Base-by-base conservation (phyloP, 1,140 invertebrate species). In the Zaprionus gabonicus region DNA sequence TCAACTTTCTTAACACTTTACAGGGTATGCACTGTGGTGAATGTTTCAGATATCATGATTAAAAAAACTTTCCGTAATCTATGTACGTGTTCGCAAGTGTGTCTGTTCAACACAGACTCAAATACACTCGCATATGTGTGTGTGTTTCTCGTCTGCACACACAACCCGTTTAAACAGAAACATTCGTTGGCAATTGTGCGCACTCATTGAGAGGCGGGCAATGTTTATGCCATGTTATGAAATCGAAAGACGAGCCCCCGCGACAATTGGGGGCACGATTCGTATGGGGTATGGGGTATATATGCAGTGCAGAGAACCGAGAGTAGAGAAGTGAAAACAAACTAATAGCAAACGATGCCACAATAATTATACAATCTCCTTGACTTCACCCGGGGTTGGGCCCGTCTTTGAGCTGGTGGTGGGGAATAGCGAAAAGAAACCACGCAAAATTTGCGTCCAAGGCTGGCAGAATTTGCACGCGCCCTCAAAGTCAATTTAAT, bases 401-500 rank as follows among this genome's bases (percentile, higher is more conserved):
- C 13, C 12, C 9, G 9, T 34, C 36, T 38, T 10, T 12, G 13
- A 4, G 36, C 13, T 15, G 36, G 36, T 13, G 36, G 12, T 38
- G 60, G 58, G 46, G 46, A 38, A n/a, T 10, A 46, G 44, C 17
- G 51, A 56, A 63, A 56, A 46, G 38, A 53, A 17, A 41, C 41
- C 72, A 84, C 63, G 74, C 78, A 79, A 85, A 81, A 86, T 69
- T 76, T 60, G 81, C 51, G 41, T 63, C 60, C 82, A 86, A 86
- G 82, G 82, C 80, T 86, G 71, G 65, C 66, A 44, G 60, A 86
- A 86, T 88, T 87, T 87, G 84, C 84, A 81, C 84, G 84, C 84
- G 84, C 83, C 83, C 83, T 88, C 84, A 87, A 88, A 87, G 84
- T 87, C 84, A 87, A 87, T 81, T 87, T 83, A 87, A 87, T 87